A percentile compares a stretch with the other conserved stretches of the same genome.
Evolutionary conservation across 2,113 vertebrate species (phyloP).

Genomic region (Helogale parvula): DNA sequence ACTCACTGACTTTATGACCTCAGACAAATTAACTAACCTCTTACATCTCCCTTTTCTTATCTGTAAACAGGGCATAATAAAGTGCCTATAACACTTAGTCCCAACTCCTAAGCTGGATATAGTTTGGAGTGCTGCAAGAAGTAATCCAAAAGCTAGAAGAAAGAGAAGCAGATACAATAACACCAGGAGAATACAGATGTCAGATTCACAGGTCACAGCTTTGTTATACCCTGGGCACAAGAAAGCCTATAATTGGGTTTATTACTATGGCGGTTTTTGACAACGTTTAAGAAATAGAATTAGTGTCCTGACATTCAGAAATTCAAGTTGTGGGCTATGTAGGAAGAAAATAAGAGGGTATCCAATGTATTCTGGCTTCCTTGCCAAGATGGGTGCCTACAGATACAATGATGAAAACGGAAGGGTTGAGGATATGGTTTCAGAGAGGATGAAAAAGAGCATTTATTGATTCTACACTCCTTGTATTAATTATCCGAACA

Average conservation of each 20-base stretch:
- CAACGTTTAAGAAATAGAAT: constrained; percentile 20
- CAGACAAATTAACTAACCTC: constrained; percentile 2
- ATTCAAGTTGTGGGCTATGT: neutral
- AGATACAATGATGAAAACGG: neutral
- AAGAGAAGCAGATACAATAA: neutral
- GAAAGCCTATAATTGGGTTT: neutral
- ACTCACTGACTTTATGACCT: constrained; percentile 4
- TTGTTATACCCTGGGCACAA: neutral
- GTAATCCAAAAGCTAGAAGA: neutral
- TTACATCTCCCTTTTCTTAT: constrained; percentile 34
- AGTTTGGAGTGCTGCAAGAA: neutral
- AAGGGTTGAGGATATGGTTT: neutral
- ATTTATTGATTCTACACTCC: neutral
- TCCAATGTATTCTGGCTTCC: neutral
- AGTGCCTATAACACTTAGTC: neutral
- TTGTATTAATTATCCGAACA: neutral
- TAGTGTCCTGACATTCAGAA: neutral
- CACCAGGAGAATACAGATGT: neutral
- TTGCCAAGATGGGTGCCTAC: neutral
- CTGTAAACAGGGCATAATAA: neutral
- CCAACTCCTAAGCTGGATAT: neutral
- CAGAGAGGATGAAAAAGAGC: neutral
- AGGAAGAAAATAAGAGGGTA: neutral
- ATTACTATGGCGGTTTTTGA: constrained; percentile 4
- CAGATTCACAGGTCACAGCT: constrained; percentile 16